A percentile compares a stretch with the other conserved stretches of the same genome.
These are phyloP conservation scores for Malacosoma neustria DNA, from an alignment of 2,888 invertebrate species.

Conservation along the genomic window DNA sequence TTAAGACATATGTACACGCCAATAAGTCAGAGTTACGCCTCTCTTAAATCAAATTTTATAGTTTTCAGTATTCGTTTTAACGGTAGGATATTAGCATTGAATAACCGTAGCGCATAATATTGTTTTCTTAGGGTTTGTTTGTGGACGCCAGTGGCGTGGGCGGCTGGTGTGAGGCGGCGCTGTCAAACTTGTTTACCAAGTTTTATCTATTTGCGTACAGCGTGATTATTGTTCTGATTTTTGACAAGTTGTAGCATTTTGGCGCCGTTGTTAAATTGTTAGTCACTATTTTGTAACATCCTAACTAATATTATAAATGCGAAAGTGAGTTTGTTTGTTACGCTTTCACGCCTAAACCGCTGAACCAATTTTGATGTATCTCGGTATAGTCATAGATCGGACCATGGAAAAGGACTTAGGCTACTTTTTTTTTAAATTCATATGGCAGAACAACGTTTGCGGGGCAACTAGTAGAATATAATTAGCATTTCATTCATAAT, in stretches of 20 bases:
- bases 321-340: not conserved
- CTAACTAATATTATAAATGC: not conserved
- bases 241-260: constrained; percentile 28
- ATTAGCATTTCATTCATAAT: no score
- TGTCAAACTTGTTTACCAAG: constrained; percentile 60
- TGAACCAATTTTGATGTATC: no score
- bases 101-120: constrained; percentile 16
- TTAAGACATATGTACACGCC: not conserved
- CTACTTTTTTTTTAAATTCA: no score
- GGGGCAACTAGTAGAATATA: no score
- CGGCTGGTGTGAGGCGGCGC: constrained; percentile 30
- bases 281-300: not conserved
- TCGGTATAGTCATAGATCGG: no score
- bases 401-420: no score
- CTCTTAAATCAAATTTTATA: constrained; percentile 6
- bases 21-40: not conserved
- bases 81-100: constrained; percentile 8
- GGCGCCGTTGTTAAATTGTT: constrained; percentile 23
- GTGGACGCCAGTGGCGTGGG: constrained; percentile 39
- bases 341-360: not conserved
- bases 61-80: constrained; percentile 8
- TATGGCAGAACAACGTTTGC: no score
- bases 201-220: constrained; percentile 46
- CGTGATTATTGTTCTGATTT: constrained; percentile 35
- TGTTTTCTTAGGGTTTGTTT: constrained; percentile 34